phyloP scores from a whole-genome alignment of 2,888 invertebrate species.

The Fragum whitleyi region DNA sequence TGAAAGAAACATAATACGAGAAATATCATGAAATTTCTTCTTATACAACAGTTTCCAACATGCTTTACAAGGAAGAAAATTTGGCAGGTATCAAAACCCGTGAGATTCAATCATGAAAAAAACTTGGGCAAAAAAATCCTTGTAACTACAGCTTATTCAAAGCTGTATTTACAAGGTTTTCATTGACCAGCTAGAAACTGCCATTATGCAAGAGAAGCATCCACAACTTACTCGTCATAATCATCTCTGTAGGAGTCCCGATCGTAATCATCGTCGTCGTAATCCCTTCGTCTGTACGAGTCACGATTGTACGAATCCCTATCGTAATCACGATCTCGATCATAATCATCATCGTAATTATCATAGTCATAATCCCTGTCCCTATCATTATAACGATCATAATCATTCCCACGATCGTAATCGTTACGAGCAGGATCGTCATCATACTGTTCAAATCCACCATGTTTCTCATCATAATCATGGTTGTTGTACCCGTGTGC shows the following conservation, averaged over 20 bases:
- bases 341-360: constrained; percentile 53
- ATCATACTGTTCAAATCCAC: constrained; percentile 46
- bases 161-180: no score
- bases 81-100: no score
- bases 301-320: constrained; percentile 25
- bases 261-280: constrained; percentile 51
- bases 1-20: no score
- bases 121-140: no score
- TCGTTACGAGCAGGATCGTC: constrained; percentile 40
- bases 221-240: constrained; percentile 41
- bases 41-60: no score
- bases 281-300: constrained; percentile 15
- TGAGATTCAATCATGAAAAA: no score
- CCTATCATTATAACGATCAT: constrained; percentile 47
- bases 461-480: constrained; percentile 48
- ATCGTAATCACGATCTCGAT: constrained; percentile 30
- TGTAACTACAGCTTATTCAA: no score
- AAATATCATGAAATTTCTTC: no score
- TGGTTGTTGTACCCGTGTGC: constrained; percentile 47
- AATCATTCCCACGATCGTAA: constrained; percentile 36
- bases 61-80: no score
- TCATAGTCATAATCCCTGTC: constrained; percentile 51
- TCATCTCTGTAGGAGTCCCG: constrained; percentile 44
- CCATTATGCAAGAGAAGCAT: no score
- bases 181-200: no score